Conservation (phyloP, 2,888 invertebrate genomes). For the Hemicrepidius hirtus region DNA sequence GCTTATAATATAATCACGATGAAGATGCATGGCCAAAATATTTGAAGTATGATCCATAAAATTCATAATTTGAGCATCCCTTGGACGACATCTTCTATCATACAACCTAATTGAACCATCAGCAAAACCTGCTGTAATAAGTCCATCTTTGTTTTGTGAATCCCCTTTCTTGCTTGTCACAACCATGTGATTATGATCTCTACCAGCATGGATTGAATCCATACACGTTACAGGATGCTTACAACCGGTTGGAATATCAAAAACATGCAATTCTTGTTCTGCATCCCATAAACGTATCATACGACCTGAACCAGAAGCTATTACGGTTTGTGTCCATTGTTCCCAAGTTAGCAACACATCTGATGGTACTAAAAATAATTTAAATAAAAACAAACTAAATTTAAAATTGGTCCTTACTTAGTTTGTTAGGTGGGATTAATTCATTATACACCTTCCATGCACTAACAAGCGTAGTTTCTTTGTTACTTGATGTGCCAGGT, state of each 20-base stretch:
- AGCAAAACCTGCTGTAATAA: constrained; percentile 87
- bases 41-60: constrained; percentile 85
- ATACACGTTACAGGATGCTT: constrained; percentile 82
- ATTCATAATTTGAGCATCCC: constrained; percentile 80
- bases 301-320: constrained; percentile 86
- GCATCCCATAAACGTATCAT: constrained; percentile 92
- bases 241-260: constrained; percentile 87
- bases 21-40: constrained; percentile 82
- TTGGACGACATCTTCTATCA: constrained; percentile 83
- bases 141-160: constrained; percentile 66
- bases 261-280: constrained; percentile 83
- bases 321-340: constrained; percentile 84
- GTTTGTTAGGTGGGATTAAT: constrained; percentile 66
- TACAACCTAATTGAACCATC: constrained; percentile 93
- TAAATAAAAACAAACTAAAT: too few species aligned
- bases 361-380: constrained; percentile 59
- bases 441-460: constrained; percentile 91
- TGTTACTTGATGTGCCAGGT: too few species aligned
- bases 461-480: constrained; percentile 79
- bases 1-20: constrained; percentile 76
- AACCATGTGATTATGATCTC: constrained; percentile 64
- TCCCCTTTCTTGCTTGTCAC: constrained; percentile 33
- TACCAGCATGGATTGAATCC: constrained; percentile 69
- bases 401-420: constrained; percentile 62
- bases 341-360: constrained; percentile 91